Evolutionary conservation across 2,888 invertebrate genomes (phyloP), one percentile per base, ranked within the genome.

Genomic region (Drosophila cyrtoloma): DNA sequence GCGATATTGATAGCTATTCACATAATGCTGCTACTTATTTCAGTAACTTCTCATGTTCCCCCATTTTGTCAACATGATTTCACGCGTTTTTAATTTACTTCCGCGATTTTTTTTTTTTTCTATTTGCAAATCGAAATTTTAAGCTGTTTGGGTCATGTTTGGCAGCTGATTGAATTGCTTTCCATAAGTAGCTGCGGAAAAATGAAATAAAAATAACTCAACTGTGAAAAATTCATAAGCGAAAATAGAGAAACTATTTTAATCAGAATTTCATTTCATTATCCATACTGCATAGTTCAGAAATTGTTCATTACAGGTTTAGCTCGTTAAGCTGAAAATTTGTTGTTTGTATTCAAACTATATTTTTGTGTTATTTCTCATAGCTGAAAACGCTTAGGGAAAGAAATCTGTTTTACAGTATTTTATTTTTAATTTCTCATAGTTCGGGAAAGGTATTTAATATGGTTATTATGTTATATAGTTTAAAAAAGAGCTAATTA

Each of bases 11-110:
- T 55, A 70, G 66, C 28, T 33, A 22, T 53, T 55, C 28, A 26
- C 50, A 28, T 53, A 50, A 28, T 33, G 12, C 55, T 60, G 60
- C 37, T 28, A 64, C 53, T 67, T 70, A 33, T 67, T 28, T 35
- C 42, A 26, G 32, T 50, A 50, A 47, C 16, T 47, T 14, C 10
- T 39, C 35, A 28, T 33, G 26, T 12, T 12, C 1, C 19, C 22
- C 37, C 42, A 28, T 37, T 10, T 42, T 57, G 30, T 64, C 61
- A 65, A 75, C 62, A 70, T 39, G 44, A 64, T 74, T 77, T 75
- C 26, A 69, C 59, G 56, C 65, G 33, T 35, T 65, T 78, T 78
- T 75, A 62, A 78, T 79, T 69, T 55, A 60, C 60, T 60, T 64
- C 39, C 9, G 3, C 14, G 1, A 30, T n/a, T 28, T 42, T 30